These are phyloP conservation scores for Sus cebifrons DNA, from an alignment of 2,797 vertebrate genomes.

Conservation along the genomic window DNA sequence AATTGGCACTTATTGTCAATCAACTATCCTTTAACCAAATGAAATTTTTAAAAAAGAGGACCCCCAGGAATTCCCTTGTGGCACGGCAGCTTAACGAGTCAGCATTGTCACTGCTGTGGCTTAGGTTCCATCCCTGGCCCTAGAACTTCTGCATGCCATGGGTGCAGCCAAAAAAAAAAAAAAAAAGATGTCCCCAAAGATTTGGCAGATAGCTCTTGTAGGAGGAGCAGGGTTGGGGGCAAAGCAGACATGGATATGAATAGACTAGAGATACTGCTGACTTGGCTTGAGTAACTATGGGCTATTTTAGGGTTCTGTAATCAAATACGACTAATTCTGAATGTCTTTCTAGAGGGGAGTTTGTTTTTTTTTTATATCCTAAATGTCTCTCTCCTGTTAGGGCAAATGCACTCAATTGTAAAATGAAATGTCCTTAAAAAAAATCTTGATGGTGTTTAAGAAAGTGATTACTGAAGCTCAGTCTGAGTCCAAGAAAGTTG, in stretches of 20 bases:
- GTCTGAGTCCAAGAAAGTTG: conserved; percentile 11
- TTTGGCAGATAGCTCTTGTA: neutral
- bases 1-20: too few species aligned
- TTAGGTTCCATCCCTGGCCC: too few species aligned
- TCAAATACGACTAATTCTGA: neutral
- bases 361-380: neutral
- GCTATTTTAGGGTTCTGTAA: too few species aligned
- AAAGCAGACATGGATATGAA: too few species aligned
- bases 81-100: too few species aligned
- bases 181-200: neutral
- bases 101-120: too few species aligned
- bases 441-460: neutral
- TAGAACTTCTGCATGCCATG: too few species aligned
- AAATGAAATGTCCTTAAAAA: neutral
- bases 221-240: neutral
- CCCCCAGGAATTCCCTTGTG: too few species aligned
- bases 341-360: neutral
- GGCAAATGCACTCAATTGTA: neutral
- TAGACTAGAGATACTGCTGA: neutral
- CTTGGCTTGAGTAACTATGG: neutral
- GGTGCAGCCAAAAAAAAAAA: too few species aligned
- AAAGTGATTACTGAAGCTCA: neutral
- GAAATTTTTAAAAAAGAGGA: too few species aligned
- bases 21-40: too few species aligned
- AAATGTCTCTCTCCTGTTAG: neutral